Evolutionary conservation across 2,888 invertebrate species (phyloP).

Genomic region (Zygaena filipendulae): DNA sequence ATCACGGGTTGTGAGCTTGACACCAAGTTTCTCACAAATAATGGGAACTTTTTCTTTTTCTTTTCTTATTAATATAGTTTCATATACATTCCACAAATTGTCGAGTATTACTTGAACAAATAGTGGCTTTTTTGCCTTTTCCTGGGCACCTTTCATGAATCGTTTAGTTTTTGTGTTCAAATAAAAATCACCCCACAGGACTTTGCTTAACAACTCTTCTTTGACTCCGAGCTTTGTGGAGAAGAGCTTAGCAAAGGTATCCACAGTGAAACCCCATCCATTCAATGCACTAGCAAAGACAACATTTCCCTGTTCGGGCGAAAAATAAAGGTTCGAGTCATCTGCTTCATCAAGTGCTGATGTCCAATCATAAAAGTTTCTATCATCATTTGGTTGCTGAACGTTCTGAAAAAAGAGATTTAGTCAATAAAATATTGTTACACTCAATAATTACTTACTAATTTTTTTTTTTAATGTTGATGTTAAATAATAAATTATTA

Average conservation of each 20-base stretch:
- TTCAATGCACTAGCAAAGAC: slow-evolving; percentile 96
- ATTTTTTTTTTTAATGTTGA: too few species aligned
- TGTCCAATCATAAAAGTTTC: slow-evolving; percentile 75
- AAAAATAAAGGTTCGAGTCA: slow-evolving; percentile 91
- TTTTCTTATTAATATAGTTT: slow-evolving; percentile 79
- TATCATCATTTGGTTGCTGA: slow-evolving; percentile 34
- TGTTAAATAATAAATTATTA: slow-evolving; percentile 1
- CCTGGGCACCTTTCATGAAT: slow-evolving; percentile 88
- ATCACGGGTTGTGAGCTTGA: slow-evolving; percentile 81
- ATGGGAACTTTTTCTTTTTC: slow-evolving; percentile 77
- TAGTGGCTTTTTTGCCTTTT: slow-evolving; percentile 90
- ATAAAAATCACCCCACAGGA: slow-evolving; percentile 96
- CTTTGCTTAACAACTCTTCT: slow-evolving; percentile 76
- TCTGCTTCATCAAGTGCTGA: slow-evolving; percentile 84
- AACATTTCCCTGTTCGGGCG: slow-evolving; percentile 94
- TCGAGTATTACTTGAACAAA: slow-evolving; percentile 94
- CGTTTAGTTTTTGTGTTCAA: slow-evolving; percentile 85
- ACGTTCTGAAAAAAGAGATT: too few species aligned
- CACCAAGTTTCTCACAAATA: slow-evolving; percentile 80
- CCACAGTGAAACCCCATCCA: slow-evolving; percentile 86
- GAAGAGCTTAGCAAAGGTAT: slow-evolving; percentile 85
- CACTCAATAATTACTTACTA: too few species aligned
- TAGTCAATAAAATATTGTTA: too few species aligned
- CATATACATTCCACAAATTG: slow-evolving; percentile 91
- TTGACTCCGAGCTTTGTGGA: slow-evolving; percentile 78